These are phyloP conservation scores for Listronotus bonariensis DNA, from an alignment of 1,140 invertebrate species.

Conservation along the genomic window DNA sequence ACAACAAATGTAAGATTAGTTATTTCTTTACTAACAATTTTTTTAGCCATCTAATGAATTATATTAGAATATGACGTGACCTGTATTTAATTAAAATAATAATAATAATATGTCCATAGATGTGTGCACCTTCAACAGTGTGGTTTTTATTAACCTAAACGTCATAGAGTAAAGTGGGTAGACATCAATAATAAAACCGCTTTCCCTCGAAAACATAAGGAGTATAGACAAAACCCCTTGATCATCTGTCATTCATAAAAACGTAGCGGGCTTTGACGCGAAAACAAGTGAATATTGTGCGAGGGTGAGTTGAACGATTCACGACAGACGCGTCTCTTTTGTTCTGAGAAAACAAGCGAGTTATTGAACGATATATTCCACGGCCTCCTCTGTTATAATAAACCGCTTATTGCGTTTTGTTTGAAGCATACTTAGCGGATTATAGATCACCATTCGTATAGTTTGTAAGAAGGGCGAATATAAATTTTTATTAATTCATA, in stretches of 20 bases:
- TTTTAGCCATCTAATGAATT: too few relatives aligned
- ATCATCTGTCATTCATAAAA: conserved; percentile 49
- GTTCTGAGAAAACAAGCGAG: conserved; percentile 41
- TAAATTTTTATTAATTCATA: conserved; percentile 21
- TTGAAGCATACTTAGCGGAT: conserved; percentile 43
- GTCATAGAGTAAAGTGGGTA: too few relatives aligned
- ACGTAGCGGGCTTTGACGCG: conserved; percentile 47
- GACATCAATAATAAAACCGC: conserved; percentile 26
- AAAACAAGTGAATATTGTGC: conserved; percentile 48
- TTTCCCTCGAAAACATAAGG: conserved; percentile 26
- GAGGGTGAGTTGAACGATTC: conserved; percentile 39
- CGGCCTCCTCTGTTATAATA: conserved; percentile 44
- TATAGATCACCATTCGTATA: conserved; percentile 38
- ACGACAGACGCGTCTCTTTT: conserved; percentile 44
- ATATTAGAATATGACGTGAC: too few relatives aligned
- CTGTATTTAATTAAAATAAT: too few relatives aligned
- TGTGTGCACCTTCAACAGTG: too few relatives aligned
- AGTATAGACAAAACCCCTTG: conserved; percentile 43
- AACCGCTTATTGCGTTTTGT: conserved; percentile 50
- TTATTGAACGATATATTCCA: conserved; percentile 42
- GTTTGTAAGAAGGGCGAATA: conserved; percentile 3
- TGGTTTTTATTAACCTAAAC: too few relatives aligned
- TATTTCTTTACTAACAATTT: too few relatives aligned
- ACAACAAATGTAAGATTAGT: too few relatives aligned
- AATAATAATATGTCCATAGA: too few relatives aligned